phyloP scores from a whole-genome alignment of 2,113 vertebrate genomes.

The Gavia stellata region DNA sequence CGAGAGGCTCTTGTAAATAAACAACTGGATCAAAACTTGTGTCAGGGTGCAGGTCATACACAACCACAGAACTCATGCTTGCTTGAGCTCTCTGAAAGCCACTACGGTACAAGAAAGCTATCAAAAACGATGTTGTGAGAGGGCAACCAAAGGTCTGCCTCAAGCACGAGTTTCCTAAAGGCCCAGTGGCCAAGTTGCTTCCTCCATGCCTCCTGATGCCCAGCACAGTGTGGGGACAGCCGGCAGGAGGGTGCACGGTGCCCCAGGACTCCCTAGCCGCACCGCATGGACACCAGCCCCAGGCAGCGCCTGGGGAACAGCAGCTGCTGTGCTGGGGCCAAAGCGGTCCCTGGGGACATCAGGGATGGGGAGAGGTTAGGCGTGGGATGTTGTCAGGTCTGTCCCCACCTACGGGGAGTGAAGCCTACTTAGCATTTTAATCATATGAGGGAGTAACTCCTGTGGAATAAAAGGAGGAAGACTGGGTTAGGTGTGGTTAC shows the following conservation, averaged over 20 bases:
- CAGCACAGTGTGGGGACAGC: too few relatives aligned
- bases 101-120: neutral
- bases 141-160: neutral
- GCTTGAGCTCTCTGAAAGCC: neutral
- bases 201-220: accelerated
- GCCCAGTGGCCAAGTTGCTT: accelerated
- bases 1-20: neutral
- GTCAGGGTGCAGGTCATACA: neutral
- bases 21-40: neutral
- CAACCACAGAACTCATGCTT: neutral
- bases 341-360: neutral
- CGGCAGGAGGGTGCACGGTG: accelerated
- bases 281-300: accelerated
- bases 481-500: neutral
- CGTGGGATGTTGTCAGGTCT: neutral
- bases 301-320: neutral
- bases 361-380: neutral
- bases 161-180: neutral
- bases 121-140: neutral
- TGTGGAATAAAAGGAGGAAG: neutral
- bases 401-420: neutral
- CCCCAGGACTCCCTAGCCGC: neutral
- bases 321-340: neutral
- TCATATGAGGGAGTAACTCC: neutral
- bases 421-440: neutral